These are phyloP conservation scores for Harpalus rufipes DNA, from an alignment of 2,888 invertebrate species.

Conservation along the genomic window DNA sequence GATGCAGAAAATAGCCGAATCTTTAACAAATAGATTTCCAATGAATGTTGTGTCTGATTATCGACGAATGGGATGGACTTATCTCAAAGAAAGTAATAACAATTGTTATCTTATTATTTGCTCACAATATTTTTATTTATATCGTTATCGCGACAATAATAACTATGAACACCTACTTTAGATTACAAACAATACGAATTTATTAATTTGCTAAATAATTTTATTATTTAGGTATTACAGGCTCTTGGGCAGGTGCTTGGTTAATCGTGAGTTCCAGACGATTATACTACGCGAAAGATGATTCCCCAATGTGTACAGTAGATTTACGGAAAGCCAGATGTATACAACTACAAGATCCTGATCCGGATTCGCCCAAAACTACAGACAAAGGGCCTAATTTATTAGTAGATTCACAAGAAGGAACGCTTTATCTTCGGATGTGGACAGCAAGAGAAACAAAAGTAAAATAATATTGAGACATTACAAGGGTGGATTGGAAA, in stretches of 20 bases:
- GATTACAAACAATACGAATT: too few species aligned
- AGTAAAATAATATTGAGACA: constrained; percentile 80
- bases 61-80: constrained; percentile 90
- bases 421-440: constrained; percentile 86
- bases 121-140: not conserved
- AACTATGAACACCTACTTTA: not conserved
- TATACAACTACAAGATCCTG: constrained; percentile 84
- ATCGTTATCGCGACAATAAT: not conserved
- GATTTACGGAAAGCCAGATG: constrained; percentile 90
- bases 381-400: constrained; percentile 83
- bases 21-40: constrained; percentile 84
- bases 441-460: constrained; percentile 85
- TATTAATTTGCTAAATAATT: constrained; percentile 37
- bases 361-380: constrained; percentile 76
- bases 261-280: constrained; percentile 84
- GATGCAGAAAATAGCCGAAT: constrained; percentile 89
- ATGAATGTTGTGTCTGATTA: constrained; percentile 85
- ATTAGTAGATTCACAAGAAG: constrained; percentile 84
- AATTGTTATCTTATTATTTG: constrained; percentile 18
- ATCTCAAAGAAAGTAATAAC: constrained; percentile 81
- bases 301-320: constrained; percentile 80
- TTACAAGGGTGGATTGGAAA: too few species aligned
- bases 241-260: constrained; percentile 91
- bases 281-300: constrained; percentile 81
- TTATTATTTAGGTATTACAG: constrained; percentile 81